Evolutionary conservation across 2,113 vertebrate genomes (phyloP).

Genomic region (Pao palembangensis): DNA sequence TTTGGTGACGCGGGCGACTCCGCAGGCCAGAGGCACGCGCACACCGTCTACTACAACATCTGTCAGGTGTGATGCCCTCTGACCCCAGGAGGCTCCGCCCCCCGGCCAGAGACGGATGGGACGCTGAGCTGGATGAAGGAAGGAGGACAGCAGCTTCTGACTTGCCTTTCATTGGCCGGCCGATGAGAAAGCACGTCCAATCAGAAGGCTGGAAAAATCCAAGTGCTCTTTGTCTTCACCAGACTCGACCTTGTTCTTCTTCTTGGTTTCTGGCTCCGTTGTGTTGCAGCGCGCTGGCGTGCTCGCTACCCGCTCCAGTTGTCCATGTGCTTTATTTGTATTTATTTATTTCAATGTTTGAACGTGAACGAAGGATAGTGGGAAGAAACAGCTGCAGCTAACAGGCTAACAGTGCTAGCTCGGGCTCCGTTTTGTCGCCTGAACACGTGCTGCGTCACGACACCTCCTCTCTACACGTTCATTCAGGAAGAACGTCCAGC

Average conservation of each 20-base stretch:
- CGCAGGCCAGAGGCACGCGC: conserved; percentile 47
- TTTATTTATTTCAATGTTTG: neutral
- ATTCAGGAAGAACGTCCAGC: neutral
- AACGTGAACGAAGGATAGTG: conserved; percentile 9
- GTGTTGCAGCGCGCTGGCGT: conserved; percentile 54
- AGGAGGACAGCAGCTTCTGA: neutral
- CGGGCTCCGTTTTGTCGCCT: neutral
- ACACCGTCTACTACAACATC: conserved; percentile 80
- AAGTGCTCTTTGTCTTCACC: conserved; percentile 53
- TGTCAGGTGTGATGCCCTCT: conserved; percentile 74
- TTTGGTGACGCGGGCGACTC: conserved; percentile 66
- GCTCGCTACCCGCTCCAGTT: conserved; percentile 48
- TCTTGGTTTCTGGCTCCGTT: neutral
- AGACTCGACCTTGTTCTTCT: conserved; percentile 19
- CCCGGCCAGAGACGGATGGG: too few species aligned
- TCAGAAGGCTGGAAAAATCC: conserved; percentile 8
- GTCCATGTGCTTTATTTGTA: conserved; percentile 52
- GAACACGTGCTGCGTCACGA: too few species aligned
- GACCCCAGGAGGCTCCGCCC: neutral
- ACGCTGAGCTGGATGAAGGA: neutral
- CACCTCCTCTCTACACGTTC: too few species aligned
- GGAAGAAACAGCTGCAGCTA: conserved; percentile 10
- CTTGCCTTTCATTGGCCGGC: neutral
- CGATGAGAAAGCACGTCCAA: conserved; percentile 3
- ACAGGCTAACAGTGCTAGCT: neutral